Base-by-base conservation (phyloP, 2,797 vertebrate genomes). In the Sparus aurata region DNA sequence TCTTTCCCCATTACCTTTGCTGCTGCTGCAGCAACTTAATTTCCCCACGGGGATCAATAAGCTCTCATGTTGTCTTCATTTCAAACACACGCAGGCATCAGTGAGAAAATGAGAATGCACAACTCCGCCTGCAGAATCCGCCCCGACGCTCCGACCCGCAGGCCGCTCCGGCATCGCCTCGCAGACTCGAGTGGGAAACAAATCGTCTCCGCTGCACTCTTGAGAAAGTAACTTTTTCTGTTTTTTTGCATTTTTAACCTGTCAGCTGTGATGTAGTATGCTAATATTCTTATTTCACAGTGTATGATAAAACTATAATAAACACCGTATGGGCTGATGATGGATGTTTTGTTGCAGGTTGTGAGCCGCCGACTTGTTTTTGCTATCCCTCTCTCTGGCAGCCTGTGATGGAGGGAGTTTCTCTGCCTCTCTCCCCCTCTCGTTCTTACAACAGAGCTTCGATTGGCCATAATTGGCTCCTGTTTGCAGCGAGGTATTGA, bases 391-490 rank as follows among this genome's bases (percentile, higher is more conserved):
- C 60, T 11, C 2, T 81, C 66, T 73, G 77, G 64, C 77, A 85
- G 86, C 63, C n/a, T 47, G 69, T 89, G 88, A 88, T 79, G 41
- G 71, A 84, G 70, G 49, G 85, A 76, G 65, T 75, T 79, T 84
- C 84, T 87, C 73, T 47, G 53, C 73, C 41, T 59, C 75, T 73
- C 63, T 73, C 63, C 75, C 27, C 13, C 50, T 59, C 47, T 54
- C 53, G 15, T 71, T 67, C 50, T 63, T 53, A 70, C 67, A 80
- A 70, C 83, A 66, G 53, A 57, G 30, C 12, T 90, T 92, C 71
- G 74, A 91, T 91, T 77, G 85, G 63, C 53, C 80, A 80, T 91
- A 91, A 92, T 93, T 90, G 86, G 82, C 85, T 90, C 80, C 80
- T 70, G 84, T 86, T 90, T 86, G 83, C 80, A 82, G 87, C 65